Base-by-base conservation (phyloP, 30 jellyfish, hydroid and myxozoan genomes). In the Sanderia malayensis region DNA sequence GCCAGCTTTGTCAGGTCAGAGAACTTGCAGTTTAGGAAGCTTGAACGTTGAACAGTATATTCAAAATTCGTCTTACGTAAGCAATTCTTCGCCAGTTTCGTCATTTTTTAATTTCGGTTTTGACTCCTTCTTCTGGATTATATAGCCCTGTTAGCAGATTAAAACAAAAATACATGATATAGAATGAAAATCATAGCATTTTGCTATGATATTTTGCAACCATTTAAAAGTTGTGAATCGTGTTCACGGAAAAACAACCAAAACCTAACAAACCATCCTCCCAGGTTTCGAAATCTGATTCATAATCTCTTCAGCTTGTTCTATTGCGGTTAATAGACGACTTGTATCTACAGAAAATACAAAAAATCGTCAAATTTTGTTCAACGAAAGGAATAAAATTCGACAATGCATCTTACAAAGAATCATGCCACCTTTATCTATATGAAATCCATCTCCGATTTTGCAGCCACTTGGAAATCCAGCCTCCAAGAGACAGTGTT, bases 401-500 rank as follows among this genome's bases (percentile, higher is more conserved):
- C 52, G 52, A 37, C 52, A 4, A 37, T 6, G 13, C 52, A 37
- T 6, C 52, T n/a, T n/a, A n/a, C n/a, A n/a, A n/a, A n/a, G n/a
- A n/a, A n/a, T n/a, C n/a, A n/a, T n/a, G n/a, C n/a, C n/a, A 82
- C 86, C 94, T 44, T 21, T 26, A 10, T 72, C 94, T 3, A 67
- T 31, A n/a, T n/a, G 4, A 60, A 80, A 32, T 4, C 11, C 81
- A 46, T 69, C 70, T 27, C 88, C 88, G 26, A 83, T 52, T 21
- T 58, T 67, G 67, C 82, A 68, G 23, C 67, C 57, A 45, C 73
- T 17, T 65, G 67, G 72, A 23, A 92, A 76, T 6, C 96, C 96
- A 45, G 71, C 92, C 24, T 79, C 95, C 24, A 71, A 78, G 45
- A 92, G 67, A 53, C 96, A 70, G 71, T 85, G 96, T 67, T 92